phyloP scores from a whole-genome alignment of 2,888 invertebrate species.

The Parnassius smintheus region DNA sequence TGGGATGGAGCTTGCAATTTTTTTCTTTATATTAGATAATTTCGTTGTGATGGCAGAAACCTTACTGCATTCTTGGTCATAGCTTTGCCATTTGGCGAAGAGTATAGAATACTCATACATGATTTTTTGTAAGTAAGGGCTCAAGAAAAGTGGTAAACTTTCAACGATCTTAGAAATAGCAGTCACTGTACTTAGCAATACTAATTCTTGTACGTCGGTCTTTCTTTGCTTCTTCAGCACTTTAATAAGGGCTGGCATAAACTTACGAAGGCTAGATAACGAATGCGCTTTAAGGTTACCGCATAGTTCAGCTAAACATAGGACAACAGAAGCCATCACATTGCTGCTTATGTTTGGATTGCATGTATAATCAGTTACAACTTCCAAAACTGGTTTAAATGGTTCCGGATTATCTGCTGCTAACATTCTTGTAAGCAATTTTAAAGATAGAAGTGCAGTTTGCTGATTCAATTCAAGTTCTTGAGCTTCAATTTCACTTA shows the following conservation, averaged over 20 bases:
- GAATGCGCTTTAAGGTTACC: slow-evolving; percentile 88
- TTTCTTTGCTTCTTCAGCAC: slow-evolving; percentile 83
- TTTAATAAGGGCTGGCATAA: slow-evolving; percentile 88
- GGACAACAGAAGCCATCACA: slow-evolving; percentile 86
- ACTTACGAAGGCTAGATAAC: slow-evolving; percentile 86
- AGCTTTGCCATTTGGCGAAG: slow-evolving; percentile 72
- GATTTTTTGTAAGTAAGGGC: slow-evolving; percentile 90
- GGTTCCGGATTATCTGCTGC: slow-evolving; percentile 84
- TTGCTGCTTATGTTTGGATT: slow-evolving; percentile 77
- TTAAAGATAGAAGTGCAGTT: slow-evolving; percentile 90
- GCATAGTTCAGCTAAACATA: slow-evolving; percentile 90
- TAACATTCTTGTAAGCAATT: slow-evolving; percentile 88
- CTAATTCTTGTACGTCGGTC: slow-evolving; percentile 80
- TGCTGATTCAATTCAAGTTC: slow-evolving; percentile 89
- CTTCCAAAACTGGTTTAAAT: slow-evolving; percentile 86
- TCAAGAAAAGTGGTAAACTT: slow-evolving; percentile 90
- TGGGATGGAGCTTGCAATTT: slow-evolving; percentile 85
- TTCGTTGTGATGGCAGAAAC: slow-evolving; percentile 79
- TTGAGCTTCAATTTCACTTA: slow-evolving; percentile 59
- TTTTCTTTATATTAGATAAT: slow-evolving; percentile 83
- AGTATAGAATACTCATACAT: slow-evolving; percentile 84
- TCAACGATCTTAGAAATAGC: slow-evolving; percentile 91
- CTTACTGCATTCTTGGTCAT: slow-evolving; percentile 73
- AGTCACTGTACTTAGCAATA: slow-evolving; percentile 87
- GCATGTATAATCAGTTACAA: slow-evolving; percentile 83